Percentiles rank a stretch among this genome's conserved stretches.
These are phyloP conservation scores for Eciton burchellii DNA, from an alignment of 1,140 invertebrate genomes.

Conservation along the genomic window DNA sequence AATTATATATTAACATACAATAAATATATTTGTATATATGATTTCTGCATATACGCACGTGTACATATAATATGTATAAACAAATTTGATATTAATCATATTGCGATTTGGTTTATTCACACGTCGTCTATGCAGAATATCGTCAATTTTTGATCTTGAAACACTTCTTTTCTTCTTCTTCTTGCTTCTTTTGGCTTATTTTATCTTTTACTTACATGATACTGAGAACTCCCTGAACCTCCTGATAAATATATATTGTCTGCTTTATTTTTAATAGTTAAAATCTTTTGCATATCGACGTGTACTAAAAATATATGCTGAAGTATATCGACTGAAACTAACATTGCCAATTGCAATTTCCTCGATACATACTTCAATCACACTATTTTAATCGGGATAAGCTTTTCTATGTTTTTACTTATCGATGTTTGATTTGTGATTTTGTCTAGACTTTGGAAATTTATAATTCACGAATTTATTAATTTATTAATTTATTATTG, in stretches of 20 bases:
- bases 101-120: background rate
- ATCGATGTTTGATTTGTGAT: background rate
- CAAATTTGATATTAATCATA: background rate
- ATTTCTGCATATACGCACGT: conserved; percentile 11
- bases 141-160: background rate
- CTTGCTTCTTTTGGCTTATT: background rate
- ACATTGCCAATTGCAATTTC: conserved; percentile 51
- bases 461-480: conserved; percentile 5
- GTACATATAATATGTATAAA: conserved; percentile 27
- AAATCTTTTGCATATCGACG: too few species aligned
- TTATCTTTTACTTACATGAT: conserved; percentile 42
- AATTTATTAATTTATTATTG: background rate
- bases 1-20: conserved; percentile 7
- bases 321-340: conserved; percentile 42
- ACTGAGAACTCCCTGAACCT: conserved; percentile 70
- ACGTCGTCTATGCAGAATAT: background rate
- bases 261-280: too few species aligned
- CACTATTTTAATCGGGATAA: background rate
- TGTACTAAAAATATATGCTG: too few species aligned
- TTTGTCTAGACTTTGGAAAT: conserved; percentile 26
- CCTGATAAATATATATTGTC: too few species aligned
- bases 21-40: conserved; percentile 38
- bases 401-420: background rate
- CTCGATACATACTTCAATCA: background rate
- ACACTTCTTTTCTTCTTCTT: background rate